phyloP scores from a whole-genome alignment of 2,113 vertebrate genomes.

The zebrafish (Danio rerio) region GRCz12tu NC_133176.1:33193501-33194000 shows the following conservation, averaged over 20 bases:
- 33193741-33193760: not conserved
- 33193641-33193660: not conserved
- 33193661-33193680: not conserved
- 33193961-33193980: not conserved
- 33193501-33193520: not conserved
- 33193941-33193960: not conserved
- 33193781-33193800: not conserved
- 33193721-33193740: not conserved
- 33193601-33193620: conserved; percentile 7
- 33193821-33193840: conserved; percentile 15
- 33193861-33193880: not conserved
- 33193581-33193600: not conserved
- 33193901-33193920: not conserved
- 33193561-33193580: conserved; percentile 11
- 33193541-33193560: conserved; percentile 3
- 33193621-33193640: not conserved
- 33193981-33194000: not conserved
- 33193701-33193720: not conserved
- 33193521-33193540: not conserved
- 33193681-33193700: conserved; percentile 1
- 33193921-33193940: not conserved
- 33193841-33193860: not conserved
- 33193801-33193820: conserved; percentile 3
- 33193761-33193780: not conserved
- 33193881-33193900: no score